Evolutionary conservation across 2,113 vertebrate species (phyloP).

Genomic region (Puntigrus tetrazona): DNA sequence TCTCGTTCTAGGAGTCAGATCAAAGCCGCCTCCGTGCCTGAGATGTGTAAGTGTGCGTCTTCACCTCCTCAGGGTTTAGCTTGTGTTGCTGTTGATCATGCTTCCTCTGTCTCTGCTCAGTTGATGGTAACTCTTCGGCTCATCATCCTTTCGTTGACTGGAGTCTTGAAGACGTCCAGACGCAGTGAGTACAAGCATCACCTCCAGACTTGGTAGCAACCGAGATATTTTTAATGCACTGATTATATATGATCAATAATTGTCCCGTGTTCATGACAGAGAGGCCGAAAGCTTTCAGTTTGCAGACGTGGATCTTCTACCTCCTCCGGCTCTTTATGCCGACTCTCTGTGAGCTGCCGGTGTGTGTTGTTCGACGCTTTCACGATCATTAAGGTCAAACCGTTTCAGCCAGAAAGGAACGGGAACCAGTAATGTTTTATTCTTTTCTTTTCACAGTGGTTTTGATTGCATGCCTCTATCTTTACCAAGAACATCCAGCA

Average conservation of each 20-base stretch:
- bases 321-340: constrained; percentile 74
- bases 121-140: constrained; percentile 47
- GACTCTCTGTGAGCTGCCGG: constrained; percentile 61
- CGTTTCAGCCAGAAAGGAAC: neutral
- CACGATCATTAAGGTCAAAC: neutral
- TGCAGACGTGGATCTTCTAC: constrained; percentile 69
- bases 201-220: neutral
- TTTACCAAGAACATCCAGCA: neutral
- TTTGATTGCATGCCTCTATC: neutral
- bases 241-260: too few relatives aligned
- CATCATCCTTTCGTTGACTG: constrained; percentile 59
- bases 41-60: constrained; percentile 67
- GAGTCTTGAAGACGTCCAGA: constrained; percentile 66
- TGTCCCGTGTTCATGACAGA: constrained; percentile 52
- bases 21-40: constrained; percentile 58
- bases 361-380: neutral
- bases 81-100: neutral
- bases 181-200: constrained; percentile 65
- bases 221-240: too few relatives aligned
- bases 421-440: neutral
- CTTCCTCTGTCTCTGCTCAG: constrained; percentile 51
- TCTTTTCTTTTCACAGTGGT: neutral
- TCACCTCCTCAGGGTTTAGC: neutral
- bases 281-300: constrained; percentile 69
- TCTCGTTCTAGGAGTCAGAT: constrained; percentile 54